Conservation (phyloP, 2,888 invertebrate species). For the Chymomyza procnemis region DNA sequence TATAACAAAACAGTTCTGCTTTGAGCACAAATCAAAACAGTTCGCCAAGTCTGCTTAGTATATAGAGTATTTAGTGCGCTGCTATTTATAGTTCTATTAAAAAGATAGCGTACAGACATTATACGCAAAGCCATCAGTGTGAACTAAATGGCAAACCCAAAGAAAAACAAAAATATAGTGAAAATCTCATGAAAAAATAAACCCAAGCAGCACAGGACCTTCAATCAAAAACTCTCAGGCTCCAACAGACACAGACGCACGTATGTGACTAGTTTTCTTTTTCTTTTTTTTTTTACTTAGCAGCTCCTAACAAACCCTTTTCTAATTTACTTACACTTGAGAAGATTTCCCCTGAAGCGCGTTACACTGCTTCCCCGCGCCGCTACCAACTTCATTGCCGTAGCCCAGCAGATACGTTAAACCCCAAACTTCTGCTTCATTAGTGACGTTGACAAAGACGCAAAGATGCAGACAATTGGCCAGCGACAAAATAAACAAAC, state of each 20-base stretch:
- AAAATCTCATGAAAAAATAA: background rate
- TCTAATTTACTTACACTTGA: slow-evolving; percentile 52
- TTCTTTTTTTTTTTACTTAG: too few relatives aligned
- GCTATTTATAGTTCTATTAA: background rate
- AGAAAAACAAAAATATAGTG: background rate
- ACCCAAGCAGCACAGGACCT: slow-evolving; percentile 10
- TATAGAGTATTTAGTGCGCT: background rate
- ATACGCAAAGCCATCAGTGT: background rate
- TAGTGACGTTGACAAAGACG: slow-evolving; percentile 30
- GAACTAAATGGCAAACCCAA: background rate
- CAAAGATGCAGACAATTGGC: background rate
- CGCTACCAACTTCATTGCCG: too few relatives aligned
- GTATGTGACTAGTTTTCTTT: slow-evolving; percentile 39
- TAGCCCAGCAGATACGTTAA: background rate
- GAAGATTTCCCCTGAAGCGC: slow-evolving; percentile 31
- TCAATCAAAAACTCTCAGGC: slow-evolving; percentile 28
- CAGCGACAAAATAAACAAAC: slow-evolving; percentile 1
- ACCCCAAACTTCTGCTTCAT: slow-evolving; percentile 45
- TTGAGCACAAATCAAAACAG: too few relatives aligned
- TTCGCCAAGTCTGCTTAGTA: background rate
- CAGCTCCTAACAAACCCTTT: slow-evolving; percentile 33
- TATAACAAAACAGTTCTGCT: too few relatives aligned
- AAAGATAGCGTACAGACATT: background rate
- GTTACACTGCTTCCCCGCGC: background rate
- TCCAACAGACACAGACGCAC: slow-evolving; percentile 17